Evolutionary conservation across 2,888 invertebrate genomes (phyloP).

Genomic region (Temnothorax ravouxi): DNA sequence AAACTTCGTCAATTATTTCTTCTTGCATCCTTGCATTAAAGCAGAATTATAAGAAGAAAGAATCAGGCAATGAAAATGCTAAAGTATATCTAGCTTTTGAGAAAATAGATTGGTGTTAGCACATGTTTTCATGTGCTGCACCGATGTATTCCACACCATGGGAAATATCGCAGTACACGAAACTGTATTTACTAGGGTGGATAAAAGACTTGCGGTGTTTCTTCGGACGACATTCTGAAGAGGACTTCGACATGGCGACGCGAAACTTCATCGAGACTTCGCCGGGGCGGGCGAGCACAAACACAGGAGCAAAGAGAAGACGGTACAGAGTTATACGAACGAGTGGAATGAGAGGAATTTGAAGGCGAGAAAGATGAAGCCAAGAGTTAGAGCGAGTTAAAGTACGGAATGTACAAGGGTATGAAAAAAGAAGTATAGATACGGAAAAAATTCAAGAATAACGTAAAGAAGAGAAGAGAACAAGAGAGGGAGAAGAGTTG

Average conservation of each 20-base stretch:
- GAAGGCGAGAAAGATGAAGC: conserved; percentile 35
- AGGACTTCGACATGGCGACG: conserved; percentile 21
- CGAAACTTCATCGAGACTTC: conserved; percentile 34
- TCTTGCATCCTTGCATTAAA: not conserved
- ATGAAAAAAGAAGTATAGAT: conserved; percentile 1
- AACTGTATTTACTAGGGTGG: conserved; percentile 26
- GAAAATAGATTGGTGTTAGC: not conserved
- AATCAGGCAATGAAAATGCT: not conserved
- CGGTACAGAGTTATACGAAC: not conserved
- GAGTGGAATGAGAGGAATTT: conserved; percentile 24
- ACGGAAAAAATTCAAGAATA: not conserved
- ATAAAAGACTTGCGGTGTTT: conserved; percentile 9
- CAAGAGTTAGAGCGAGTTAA: conserved; percentile 40
- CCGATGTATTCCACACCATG: conserved; percentile 6
- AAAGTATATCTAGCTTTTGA: not conserved
- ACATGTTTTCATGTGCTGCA: not conserved
- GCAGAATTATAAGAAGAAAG: not conserved
- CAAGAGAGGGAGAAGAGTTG: conserved; percentile 13
- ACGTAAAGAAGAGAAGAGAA: not conserved
- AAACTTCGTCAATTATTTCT: not conserved
- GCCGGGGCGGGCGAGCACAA: not conserved
- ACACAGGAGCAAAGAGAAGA: not conserved
- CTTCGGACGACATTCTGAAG: not conserved
- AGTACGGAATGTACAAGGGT: conserved; percentile 10
- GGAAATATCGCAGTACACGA: conserved; percentile 7